These are phyloP conservation scores for Gastrophryne carolinensis DNA, from an alignment of 2,797 vertebrate species.

Conservation along the genomic window DNA sequence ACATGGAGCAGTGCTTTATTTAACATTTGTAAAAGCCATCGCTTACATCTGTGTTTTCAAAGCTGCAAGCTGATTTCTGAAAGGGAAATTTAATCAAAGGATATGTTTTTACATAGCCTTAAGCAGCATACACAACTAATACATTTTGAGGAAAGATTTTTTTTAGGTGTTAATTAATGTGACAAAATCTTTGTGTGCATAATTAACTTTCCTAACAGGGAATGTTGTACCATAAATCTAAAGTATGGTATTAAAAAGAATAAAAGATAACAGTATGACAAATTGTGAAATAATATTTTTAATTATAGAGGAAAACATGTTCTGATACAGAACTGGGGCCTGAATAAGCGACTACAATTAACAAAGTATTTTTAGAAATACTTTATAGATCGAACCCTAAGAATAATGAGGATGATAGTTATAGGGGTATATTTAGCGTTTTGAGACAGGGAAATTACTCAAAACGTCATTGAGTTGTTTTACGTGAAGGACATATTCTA, in stretches of 20 bases:
- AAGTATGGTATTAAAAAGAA: neutral
- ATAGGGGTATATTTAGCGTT: too few relatives aligned
- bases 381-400: too few relatives aligned
- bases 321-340: too few relatives aligned
- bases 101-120: constrained; percentile 21
- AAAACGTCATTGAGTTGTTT: too few relatives aligned
- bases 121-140: constrained; percentile 12
- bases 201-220: constrained; percentile 32
- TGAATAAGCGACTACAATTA: too few relatives aligned
- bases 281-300: neutral
- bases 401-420: too few relatives aligned
- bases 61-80: neutral
- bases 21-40: neutral
- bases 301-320: neutral
- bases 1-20: too few relatives aligned
- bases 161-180: constrained; percentile 38
- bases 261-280: neutral
- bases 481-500: too few relatives aligned
- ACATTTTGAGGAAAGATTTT: constrained; percentile 32
- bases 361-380: too few relatives aligned
- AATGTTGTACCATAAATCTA: constrained; percentile 8
- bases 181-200: constrained; percentile 32
- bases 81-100: constrained; percentile 17
- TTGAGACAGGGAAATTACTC: too few relatives aligned
- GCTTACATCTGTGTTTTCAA: neutral